Evolutionary conservation across 2,113 vertebrate species (phyloP).

Genomic region (Phaethornis superciliosus): DNA sequence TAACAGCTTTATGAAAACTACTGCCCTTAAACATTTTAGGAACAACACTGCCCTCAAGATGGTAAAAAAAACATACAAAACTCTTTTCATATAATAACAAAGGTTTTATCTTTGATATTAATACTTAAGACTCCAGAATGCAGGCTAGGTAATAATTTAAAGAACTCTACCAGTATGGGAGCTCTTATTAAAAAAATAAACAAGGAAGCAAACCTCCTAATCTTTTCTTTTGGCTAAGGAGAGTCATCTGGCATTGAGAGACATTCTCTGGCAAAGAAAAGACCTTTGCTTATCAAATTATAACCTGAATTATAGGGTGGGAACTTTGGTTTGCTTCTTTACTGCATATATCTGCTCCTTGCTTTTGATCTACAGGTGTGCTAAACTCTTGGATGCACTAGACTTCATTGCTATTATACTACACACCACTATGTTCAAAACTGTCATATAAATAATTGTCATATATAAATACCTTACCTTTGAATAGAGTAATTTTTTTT

Average conservation of each 20-base stretch:
- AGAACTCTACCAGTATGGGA: neutral
- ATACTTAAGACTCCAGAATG: neutral
- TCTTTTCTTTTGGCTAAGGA: neutral
- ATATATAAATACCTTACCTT: neutral
- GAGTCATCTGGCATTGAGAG: neutral
- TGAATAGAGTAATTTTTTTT: neutral
- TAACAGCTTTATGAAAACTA: neutral
- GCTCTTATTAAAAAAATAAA: neutral
- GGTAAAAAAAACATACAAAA: neutral
- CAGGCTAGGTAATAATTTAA: neutral
- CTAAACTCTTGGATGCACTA: neutral
- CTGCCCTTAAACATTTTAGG: constrained; percentile 5
- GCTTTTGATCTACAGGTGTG: neutral
- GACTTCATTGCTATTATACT: neutral
- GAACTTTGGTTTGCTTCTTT: neutral
- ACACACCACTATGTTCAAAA: neutral
- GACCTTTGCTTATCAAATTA: neutral
- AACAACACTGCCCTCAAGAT: neutral
- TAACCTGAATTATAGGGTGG: neutral
- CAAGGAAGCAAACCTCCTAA: neutral
- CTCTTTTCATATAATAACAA: neutral
- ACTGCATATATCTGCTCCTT: neutral
- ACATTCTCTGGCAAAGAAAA: neutral
- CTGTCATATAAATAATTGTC: neutral
- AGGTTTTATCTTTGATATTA: neutral